Conservation (phyloP, 2,888 invertebrate genomes). For the Helleia helle region DNA sequence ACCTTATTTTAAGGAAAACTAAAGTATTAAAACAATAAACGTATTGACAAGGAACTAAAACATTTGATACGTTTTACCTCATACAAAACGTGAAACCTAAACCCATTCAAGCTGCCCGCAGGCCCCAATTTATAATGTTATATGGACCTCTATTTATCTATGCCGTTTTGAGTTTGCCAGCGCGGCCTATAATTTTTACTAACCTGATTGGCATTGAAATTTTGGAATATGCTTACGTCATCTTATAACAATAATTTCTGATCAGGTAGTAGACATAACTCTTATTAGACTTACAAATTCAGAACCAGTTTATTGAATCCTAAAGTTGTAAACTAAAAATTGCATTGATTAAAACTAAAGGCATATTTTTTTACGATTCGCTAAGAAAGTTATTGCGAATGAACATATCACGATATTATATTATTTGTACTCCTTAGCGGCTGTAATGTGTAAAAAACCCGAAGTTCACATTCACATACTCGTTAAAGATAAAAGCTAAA, state of each 20-base stretch:
- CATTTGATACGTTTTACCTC: background rate
- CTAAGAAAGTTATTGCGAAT: too few relatives aligned
- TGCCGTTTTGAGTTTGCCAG: slow-evolving; percentile 1
- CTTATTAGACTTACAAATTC: too few relatives aligned
- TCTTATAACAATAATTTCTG: background rate
- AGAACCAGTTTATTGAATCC: too few relatives aligned
- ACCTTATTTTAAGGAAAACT: background rate
- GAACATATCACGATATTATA: too few relatives aligned
- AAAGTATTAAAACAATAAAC: background rate
- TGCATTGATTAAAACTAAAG: too few relatives aligned
- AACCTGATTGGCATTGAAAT: slow-evolving; percentile 5
- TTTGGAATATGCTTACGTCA: slow-evolving; percentile 4
- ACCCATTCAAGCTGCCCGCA: slow-evolving; percentile 1
- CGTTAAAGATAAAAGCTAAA: too few relatives aligned
- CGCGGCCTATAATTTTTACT: slow-evolving; percentile 8
- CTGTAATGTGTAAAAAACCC: too few relatives aligned
- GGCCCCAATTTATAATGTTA: slow-evolving; percentile 7
- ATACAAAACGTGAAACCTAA: slow-evolving; percentile 4
- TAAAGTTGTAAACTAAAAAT: too few relatives aligned
- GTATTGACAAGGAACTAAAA: background rate
- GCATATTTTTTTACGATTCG: too few relatives aligned
- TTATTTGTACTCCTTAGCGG: too few relatives aligned
- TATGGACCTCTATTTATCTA: slow-evolving; percentile 6
- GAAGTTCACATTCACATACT: too few relatives aligned
- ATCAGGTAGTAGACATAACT: background rate